These are phyloP conservation scores for Athalia circularis DNA, from an alignment of 2,888 invertebrate species.

Conservation along the genomic window DNA sequence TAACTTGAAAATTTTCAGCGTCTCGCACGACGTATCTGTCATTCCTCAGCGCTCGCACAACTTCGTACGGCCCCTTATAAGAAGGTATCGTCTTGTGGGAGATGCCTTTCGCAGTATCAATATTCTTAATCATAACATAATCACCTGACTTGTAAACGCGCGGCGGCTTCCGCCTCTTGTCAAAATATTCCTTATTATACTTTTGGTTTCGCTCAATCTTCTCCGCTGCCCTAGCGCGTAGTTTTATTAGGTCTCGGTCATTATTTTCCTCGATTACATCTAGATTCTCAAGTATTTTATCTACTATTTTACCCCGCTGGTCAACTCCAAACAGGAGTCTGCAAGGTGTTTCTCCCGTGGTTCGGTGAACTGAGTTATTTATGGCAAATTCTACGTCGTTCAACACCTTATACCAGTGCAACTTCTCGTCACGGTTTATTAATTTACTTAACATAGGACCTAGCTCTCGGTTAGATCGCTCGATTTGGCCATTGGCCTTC, in stretches of 20 bases:
- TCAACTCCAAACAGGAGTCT: not conserved
- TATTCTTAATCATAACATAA: constrained; percentile 57
- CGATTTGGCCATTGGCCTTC: constrained; percentile 8
- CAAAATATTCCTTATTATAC: constrained; percentile 6
- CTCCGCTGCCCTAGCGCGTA: constrained; percentile 3
- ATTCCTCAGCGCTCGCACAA: constrained; percentile 56
- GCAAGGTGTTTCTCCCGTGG: constrained; percentile 18
- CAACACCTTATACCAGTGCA: constrained; percentile 5
- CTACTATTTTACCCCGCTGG: constrained; percentile 5
- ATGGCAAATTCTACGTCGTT: not conserved
- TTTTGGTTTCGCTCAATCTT: constrained; percentile 1
- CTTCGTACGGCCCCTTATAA: constrained; percentile 59
- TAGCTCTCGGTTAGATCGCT: not conserved
- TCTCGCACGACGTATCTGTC: constrained; percentile 58
- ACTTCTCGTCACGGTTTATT: not conserved
- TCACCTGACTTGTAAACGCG: constrained; percentile 52
- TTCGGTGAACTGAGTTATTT: constrained; percentile 12
- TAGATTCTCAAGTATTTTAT: not conserved
- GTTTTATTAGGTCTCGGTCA: constrained; percentile 8
- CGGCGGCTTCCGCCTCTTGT: constrained; percentile 45
- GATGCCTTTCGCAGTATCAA: constrained; percentile 55
- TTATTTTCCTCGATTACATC: not conserved
- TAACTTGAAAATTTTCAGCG: constrained; percentile 56
- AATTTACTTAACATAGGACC: constrained; percentile 11
- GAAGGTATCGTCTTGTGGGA: constrained; percentile 58